Evolutionary conservation across 1,140 invertebrate genomes (phyloP).

Genomic region (Solenopsis invicta): DNA sequence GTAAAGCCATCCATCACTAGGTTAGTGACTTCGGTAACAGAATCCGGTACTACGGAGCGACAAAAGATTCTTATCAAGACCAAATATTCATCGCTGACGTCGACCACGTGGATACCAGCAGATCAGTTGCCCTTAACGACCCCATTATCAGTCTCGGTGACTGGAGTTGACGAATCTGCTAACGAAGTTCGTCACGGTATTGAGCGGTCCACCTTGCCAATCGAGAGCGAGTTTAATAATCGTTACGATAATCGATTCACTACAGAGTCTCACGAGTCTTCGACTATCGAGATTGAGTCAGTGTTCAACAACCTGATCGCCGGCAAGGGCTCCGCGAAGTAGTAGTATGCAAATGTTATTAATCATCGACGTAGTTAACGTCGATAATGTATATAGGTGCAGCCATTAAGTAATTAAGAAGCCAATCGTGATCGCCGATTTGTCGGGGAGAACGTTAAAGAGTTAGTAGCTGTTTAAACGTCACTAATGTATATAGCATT

Average conservation of each 20-base stretch:
- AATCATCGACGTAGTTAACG: not conserved
- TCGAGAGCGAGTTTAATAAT: constrained; percentile 82
- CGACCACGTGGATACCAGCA: constrained; percentile 79
- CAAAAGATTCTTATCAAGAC: constrained; percentile 86
- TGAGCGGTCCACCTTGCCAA: constrained; percentile 83
- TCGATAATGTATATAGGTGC: constrained; percentile 61
- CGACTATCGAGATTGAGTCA: constrained; percentile 86
- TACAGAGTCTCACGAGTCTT: constrained; percentile 83
- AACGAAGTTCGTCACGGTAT: constrained; percentile 81
- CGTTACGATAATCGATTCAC: constrained; percentile 75
- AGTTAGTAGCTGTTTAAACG: not conserved
- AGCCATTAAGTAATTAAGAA: constrained; percentile 44
- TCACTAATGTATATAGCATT: constrained; percentile 47
- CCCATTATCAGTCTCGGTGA: constrained; percentile 10
- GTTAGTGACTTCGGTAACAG: constrained; percentile 86
- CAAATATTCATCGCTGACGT: constrained; percentile 84
- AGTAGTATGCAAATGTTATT: not conserved
- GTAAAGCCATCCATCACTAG: constrained; percentile 83
- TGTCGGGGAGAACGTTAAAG: not conserved
- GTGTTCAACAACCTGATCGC: constrained; percentile 84
- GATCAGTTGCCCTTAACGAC: constrained; percentile 59
- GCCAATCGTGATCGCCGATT: constrained; percentile 8
- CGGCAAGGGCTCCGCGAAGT: constrained; percentile 49
- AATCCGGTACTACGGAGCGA: constrained; percentile 86
- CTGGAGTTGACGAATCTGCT: constrained; percentile 46